Evolutionary conservation across 2,797 vertebrate species (phyloP).

Genomic region (Pseudomugil tenellus): DNA sequence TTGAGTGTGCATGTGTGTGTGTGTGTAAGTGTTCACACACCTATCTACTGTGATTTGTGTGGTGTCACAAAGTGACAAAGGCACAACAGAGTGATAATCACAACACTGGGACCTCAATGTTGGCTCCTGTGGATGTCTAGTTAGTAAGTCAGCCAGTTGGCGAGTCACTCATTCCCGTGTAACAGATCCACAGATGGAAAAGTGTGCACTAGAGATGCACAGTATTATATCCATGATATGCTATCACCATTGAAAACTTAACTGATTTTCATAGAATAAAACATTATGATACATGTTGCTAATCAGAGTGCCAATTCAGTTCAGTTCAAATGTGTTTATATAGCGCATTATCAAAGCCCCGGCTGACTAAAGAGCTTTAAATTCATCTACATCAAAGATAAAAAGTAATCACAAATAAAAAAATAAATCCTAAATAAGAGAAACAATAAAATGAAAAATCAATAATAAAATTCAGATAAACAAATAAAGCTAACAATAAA

Average conservation of each 20-base stretch:
- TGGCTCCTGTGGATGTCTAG: conserved; percentile 9
- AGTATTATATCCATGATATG: not conserved
- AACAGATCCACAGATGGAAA: not conserved
- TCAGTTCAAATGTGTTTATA: too few species aligned
- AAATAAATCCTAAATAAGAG: too few species aligned
- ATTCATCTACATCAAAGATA: too few species aligned
- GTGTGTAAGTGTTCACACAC: conserved; percentile 47
- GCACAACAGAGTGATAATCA: conserved; percentile 42
- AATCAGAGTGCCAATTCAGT: too few species aligned
- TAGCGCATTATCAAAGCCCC: too few species aligned
- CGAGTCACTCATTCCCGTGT: conserved; percentile 5
- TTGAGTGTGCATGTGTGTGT: conserved; percentile 37
- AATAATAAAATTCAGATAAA: too few species aligned
- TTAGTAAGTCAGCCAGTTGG: conserved; percentile 23
- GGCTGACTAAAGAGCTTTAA: too few species aligned
- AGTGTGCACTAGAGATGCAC: not conserved
- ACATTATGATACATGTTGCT: not conserved
- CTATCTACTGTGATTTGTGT: conserved; percentile 40
- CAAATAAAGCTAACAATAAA: too few species aligned
- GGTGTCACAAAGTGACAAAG: conserved; percentile 58
- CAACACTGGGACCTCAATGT: conserved; percentile 30
- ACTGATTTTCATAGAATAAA: not conserved
- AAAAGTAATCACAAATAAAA: too few species aligned
- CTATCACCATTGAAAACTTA: not conserved
- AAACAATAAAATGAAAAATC: too few species aligned